A percentile compares a stretch with the other conserved stretches of the same genome.
Evolutionary conservation across 2,797 vertebrate species (phyloP).

Genomic region (Enteromius fasciolatus): DNA sequence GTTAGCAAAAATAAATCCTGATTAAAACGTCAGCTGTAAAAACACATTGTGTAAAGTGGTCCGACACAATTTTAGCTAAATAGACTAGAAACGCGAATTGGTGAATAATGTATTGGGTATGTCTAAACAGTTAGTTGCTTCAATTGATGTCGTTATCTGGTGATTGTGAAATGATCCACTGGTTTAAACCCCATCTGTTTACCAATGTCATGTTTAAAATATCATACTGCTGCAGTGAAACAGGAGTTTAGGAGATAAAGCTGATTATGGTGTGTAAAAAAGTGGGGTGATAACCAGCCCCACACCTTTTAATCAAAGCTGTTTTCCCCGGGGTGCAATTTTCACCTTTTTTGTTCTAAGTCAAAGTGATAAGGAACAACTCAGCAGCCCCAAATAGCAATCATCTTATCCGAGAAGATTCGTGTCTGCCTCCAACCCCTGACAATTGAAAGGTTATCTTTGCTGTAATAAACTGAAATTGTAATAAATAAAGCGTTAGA

Average conservation of each 20-base stretch:
- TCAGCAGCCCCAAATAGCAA: conserved; percentile 62
- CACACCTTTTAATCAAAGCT: conserved; percentile 71
- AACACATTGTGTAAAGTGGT: neutral
- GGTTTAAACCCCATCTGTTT: neutral
- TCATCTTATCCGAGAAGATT: conserved; percentile 40
- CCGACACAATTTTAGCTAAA: neutral
- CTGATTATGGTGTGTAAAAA: conserved; percentile 51
- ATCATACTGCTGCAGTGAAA: conserved; percentile 20
- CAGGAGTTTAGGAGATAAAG: conserved; percentile 50
- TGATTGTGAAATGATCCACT: neutral
- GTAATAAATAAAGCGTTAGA: conserved; percentile 37
- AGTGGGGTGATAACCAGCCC: conserved; percentile 55
- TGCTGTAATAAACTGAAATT: conserved; percentile 51
- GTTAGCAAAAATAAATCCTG: neutral
- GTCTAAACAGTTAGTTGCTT: neutral
- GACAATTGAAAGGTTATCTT: conserved; percentile 39
- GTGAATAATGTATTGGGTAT: neutral
- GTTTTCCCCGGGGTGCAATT: conserved; percentile 70
- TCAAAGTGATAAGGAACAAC: conserved; percentile 64
- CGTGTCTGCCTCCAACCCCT: conserved; percentile 32
- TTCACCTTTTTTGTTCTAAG: conserved; percentile 69
- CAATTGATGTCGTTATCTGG: neutral
- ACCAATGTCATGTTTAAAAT: conserved; percentile 5
- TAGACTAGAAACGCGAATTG: neutral
- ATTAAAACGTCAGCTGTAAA: neutral